Base-by-base conservation (phyloP, 1,140 invertebrate species). In the Nephila pilipes region DNA sequence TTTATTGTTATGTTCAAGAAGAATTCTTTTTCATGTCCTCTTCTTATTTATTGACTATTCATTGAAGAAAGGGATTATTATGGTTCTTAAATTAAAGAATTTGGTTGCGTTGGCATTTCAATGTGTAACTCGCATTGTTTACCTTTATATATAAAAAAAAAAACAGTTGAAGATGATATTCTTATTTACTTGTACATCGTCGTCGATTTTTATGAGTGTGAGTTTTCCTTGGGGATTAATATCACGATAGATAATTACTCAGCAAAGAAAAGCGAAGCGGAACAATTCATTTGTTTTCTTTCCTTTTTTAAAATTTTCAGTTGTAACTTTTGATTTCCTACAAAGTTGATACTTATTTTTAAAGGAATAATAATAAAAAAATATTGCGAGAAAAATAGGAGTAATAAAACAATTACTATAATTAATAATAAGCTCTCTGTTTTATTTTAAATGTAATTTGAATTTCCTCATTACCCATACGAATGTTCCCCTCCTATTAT, bases 51-150 rank as follows among this genome's bases (percentile, higher is more conserved):
- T 85, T 25, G 80, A 54, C 8, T 80, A 46, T 22, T 18, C 20
- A 81, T 55, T 81, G 80, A 81, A 81, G 20, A 20, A 46, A 16
- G 46, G 80, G 80, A 81, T 81, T 81, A 81, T 81, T 22, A 54
- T 55, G 46, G 18, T 46, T 22, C 54, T 25, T 81, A 1, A 46
- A 81, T 54, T 29, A 32, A 80, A 32, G 75, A 80, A 36, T 81
- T 81, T 38, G 38, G 14, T 54, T 54, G 25, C 8, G 22, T n/a
- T 25, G 25, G 38, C 12, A 10, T 46, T 81, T 81, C 46, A 38
- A 81, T 81, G 36, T 29, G 3, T 16, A n/a, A 54, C 20, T 54
- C 1, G 80, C 14, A 81, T 54, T 54, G 46, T 54, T 81, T 54
- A 20, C 0, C 22, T 54, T 80, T 14, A 29, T 25, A 0, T 46